Evolutionary conservation across 2,888 invertebrate genomes (phyloP), one percentile per base, ranked within the genome.

Genomic region (Ecliptopera silaceata): DNA sequence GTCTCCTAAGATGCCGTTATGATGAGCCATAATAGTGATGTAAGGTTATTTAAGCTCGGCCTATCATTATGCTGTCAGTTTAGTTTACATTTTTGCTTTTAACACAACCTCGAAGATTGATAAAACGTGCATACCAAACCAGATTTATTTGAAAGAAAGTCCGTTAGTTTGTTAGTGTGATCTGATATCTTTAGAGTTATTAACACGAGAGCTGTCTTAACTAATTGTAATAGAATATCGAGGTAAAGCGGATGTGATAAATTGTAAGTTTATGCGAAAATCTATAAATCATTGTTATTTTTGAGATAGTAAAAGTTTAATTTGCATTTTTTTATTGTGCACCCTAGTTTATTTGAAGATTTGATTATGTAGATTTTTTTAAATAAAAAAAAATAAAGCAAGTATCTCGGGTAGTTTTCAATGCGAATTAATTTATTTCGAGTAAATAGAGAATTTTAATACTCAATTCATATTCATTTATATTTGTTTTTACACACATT

Each of bases 1-100:
- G 68, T 69, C 66, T 66, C 71, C 46, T 47, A 47, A 56, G 59
- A 63, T 64, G 50, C 58, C 22, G 62, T 69, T 69, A 67, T 71
- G 43, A 72, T 61, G 60, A 68, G 54, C 42, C 50, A 38, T 26
- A 54, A 64, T 61, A 64, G 54, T 49, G 49, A 58, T 26, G 20
- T 47, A 54, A 51, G 54, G 50, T 51, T 44, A 53, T 46, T 26
- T 49, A 10, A 8, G 2, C 51, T 51, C 34, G 38, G 34, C 31
- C 13, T 31, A 11, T 34, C 18, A 15, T 46, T 20, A 11, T 32
- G 20, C 45, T 18, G 44, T n/a, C 31, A 34, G 5, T 6, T 29
- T 29, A 4, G 26, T 26, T 8, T 26, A 26, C 0, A 20, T 20
- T 6, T 34, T 34, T 4, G 5, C n/a, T 36, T 36, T 36, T 36